Conservation (phyloP, 2,888 invertebrate genomes). For the Chrysolina oricalcia region DNA sequence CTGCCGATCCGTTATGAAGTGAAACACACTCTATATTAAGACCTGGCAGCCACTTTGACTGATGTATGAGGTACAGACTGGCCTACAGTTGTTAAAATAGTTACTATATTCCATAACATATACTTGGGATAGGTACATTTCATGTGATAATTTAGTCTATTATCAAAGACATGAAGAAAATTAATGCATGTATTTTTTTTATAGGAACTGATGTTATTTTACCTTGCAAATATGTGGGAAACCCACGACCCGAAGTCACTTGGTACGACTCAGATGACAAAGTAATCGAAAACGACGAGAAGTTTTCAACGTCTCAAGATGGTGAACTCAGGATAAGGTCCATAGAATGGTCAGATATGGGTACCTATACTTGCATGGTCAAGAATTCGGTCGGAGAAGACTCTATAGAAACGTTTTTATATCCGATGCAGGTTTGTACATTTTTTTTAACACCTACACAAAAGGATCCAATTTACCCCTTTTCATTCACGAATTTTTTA, state of each 20-base stretch:
- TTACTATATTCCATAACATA: too few species aligned
- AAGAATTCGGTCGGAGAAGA: conserved; percentile 80
- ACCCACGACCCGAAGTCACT: conserved; percentile 76
- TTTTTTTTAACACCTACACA: too few species aligned
- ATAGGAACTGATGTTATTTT: conserved; percentile 77
- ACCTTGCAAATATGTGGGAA: conserved; percentile 81
- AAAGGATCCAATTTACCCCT: too few species aligned
- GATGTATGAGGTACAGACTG: too few species aligned
- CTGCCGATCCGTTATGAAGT: too few species aligned
- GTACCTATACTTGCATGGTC: conserved; percentile 84
- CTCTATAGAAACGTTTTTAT: conserved; percentile 80
- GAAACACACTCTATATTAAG: too few species aligned
- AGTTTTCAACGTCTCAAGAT: conserved; percentile 75
- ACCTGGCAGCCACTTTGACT: too few species aligned
- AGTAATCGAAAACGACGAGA: conserved; percentile 72
- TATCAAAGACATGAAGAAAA: too few species aligned
- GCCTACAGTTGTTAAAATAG: too few species aligned
- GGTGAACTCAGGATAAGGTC: conserved; percentile 85
- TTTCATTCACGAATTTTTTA: too few species aligned
- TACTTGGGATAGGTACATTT: too few species aligned
- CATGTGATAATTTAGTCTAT: too few species aligned
- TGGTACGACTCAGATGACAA: conserved; percentile 80
- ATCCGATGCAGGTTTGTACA: conserved; percentile 74
- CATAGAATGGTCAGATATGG: conserved; percentile 88
- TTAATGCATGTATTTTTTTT: conserved; percentile 26